These are phyloP conservation scores for Pogonus chalceus DNA, from an alignment of 1,140 invertebrate species.

Conservation along the genomic window DNA sequence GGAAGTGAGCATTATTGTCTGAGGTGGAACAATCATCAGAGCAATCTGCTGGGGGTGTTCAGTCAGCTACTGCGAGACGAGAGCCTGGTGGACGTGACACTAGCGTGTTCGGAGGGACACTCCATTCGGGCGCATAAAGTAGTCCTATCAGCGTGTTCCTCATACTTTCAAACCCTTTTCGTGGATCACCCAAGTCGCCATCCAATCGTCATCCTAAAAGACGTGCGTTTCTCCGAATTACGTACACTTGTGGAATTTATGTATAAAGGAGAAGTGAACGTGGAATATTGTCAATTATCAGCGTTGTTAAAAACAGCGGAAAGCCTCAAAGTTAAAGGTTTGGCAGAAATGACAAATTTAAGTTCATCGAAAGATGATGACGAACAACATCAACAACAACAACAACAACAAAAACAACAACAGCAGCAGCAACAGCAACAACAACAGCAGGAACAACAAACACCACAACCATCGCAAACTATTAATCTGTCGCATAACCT, in stretches of 20 bases:
- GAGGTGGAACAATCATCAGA: constrained; percentile 94
- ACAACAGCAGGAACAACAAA: constrained; percentile 15
- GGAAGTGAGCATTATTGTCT: constrained; percentile 93
- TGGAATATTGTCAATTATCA: constrained; percentile 84
- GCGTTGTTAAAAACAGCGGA: constrained; percentile 86
- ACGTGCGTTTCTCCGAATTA: constrained; percentile 81
- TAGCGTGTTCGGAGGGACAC: constrained; percentile 87
- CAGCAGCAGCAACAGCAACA: constrained; percentile 25
- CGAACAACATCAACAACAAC: neutral
- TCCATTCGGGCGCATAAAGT: constrained; percentile 89
- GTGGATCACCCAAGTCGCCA: constrained; percentile 81
- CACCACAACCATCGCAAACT: too few relatives aligned
- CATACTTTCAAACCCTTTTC: constrained; percentile 86
- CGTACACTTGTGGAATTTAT: constrained; percentile 90
- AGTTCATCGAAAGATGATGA: constrained; percentile 33
- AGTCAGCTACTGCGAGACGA: constrained; percentile 88
- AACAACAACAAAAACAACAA: constrained; percentile 20
- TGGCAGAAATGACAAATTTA: constrained; percentile 83
- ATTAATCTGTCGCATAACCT: too few relatives aligned
- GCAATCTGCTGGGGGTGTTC: constrained; percentile 88
- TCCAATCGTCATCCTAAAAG: constrained; percentile 88
- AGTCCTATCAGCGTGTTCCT: constrained; percentile 87
- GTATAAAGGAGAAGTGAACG: constrained; percentile 92
- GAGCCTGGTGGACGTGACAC: constrained; percentile 89
- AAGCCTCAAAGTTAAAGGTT: constrained; percentile 75